Base-by-base conservation (phyloP, 2,888 invertebrate genomes). In the Tethea ocularis region DNA sequence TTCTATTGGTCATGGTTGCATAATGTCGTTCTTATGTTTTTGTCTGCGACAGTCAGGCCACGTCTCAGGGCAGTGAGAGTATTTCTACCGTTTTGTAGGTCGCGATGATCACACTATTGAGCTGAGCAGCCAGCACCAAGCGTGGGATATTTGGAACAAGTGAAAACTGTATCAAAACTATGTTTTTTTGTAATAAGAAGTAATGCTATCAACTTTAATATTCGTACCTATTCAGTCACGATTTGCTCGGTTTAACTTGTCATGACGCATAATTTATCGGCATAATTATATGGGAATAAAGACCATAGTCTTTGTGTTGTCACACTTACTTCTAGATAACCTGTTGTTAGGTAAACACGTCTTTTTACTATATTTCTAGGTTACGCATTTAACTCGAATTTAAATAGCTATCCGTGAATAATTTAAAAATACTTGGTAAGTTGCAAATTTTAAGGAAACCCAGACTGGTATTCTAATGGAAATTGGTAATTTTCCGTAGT, bases 21-120 rank as follows among this genome's bases (percentile, higher is more conserved):
- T 54, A 54, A 54, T 33, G 54, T 54, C 33, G 33, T 33, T 54
- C 54, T 8, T 51, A 58, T 51, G 61, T 64, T 65, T 38, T 60
- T 55, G 64, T 66, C 58, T 56, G 61, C 70, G 68, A 46, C 46
- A 46, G 46, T 46, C 46, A 74, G 75, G 73, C 72, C 72, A 75
- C 72, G 78, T 61, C 67, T 63, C 60, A 63, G 65, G 75, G 80
- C 82, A 90, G 91, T 88, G 91, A 91, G 91, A 91, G 91, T 89
- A 81, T 84, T 83, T 82, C 82, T 80, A 73, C 63, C 64, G 74
- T 87, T 87, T 46, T 82, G 85, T 91, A 83, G 92, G 92, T 87
- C 90, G 80, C 71, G 75, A 82, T 77, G 81, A 83, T 84, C 84
- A 74, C 81, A 72, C 76, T 74, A 66, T 53, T 69, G 52, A 58